A percentile compares a stretch with the other conserved stretches of the same genome.
These are phyloP conservation scores for Potorous gilbertii DNA, from an alignment of 2,797 vertebrate genomes.

Conservation along the genomic window DNA sequence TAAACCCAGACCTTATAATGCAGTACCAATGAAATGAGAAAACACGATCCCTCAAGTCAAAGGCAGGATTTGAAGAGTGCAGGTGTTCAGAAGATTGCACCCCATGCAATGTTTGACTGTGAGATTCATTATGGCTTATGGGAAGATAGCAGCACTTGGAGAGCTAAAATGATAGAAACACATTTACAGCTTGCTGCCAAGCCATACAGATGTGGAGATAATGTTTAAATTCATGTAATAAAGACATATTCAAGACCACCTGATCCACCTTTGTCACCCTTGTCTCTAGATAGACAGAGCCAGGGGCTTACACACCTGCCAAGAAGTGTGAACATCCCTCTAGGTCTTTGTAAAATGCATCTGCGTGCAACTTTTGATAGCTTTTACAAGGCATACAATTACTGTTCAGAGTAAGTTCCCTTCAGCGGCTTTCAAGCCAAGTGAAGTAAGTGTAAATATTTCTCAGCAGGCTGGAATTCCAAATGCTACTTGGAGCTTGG, in stretches of 20 bases:
- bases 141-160: conserved; percentile 77
- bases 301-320: conserved; percentile 78
- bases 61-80: conserved; percentile 71
- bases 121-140: conserved; percentile 63
- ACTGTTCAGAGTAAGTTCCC: conserved; percentile 71
- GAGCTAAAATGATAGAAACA: conserved; percentile 75
- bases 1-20: conserved; percentile 1
- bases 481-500: conserved; percentile 75
- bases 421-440: conserved; percentile 79
- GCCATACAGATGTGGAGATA: conserved; percentile 72
- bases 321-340: conserved; percentile 75
- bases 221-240: conserved; percentile 77
- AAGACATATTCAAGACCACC: conserved; percentile 68
- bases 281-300: conserved; percentile 78
- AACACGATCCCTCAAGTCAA: conserved; percentile 42
- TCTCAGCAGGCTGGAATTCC: conserved; percentile 79
- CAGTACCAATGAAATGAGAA: conserved; percentile 61
- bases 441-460: conserved; percentile 79
- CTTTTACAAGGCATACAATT: conserved; percentile 80
- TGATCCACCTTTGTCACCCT: conserved; percentile 76
- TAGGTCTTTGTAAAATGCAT: conserved; percentile 74
- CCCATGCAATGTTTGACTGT: conserved; percentile 51
- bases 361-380: conserved; percentile 77
- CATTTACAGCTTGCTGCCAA: conserved; percentile 71
- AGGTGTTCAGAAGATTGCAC: conserved; percentile 71